Base-by-base conservation (phyloP, 2,888 invertebrate genomes). In the Apamea epomidion region DNA sequence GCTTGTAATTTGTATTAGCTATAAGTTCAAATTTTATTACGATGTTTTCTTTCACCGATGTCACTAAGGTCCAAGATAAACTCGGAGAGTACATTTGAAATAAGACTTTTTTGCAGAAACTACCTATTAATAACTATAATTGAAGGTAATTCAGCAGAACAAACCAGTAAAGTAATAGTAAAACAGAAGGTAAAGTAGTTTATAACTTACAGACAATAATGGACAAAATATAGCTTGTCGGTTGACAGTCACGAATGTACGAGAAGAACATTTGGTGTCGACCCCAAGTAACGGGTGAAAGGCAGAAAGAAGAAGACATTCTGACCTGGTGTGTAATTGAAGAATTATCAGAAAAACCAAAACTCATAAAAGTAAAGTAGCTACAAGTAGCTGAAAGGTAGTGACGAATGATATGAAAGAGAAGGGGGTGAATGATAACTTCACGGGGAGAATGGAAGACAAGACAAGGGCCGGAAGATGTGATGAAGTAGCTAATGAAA, bases 401-500 rank as follows among this genome's bases (percentile, higher is more conserved):
- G 10, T 58, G 12, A 58, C 10, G 58, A 25, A 25, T 25, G n/a
- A n/a, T 60, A 58, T 58, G 58, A n/a, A 25, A n/a, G 58, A 12
- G n/a, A 60, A 60, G 54, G 21, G 0, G 2, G 21, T 54, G 54
- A 54, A 54, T 54, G 21, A 8, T 8, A 54, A 42, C 12, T 60
- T n/a, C 14, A 60, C 12, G 25, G 12, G 58, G 12, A n/a, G 25
- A n/a, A 60, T n/a, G 12, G 58, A n/a, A n/a, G n/a, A n/a, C n/a
- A n/a, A n/a, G 12, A 14, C 58, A 60, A n/a, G n/a, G 58, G 5
- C 58, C 12, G n/a, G 25, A 58, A 60, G 58, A 14, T 25, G 10
- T 16, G 5, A n/a, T n/a, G 29, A 29, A 62, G 62, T 62, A 58
- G 6, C 60, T 29, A 81, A 54, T 54, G 3, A 83, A 64, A 69